These are phyloP conservation scores for Ditula angustiorana DNA, from an alignment of 2,888 invertebrate species.

Conservation along the genomic window DNA sequence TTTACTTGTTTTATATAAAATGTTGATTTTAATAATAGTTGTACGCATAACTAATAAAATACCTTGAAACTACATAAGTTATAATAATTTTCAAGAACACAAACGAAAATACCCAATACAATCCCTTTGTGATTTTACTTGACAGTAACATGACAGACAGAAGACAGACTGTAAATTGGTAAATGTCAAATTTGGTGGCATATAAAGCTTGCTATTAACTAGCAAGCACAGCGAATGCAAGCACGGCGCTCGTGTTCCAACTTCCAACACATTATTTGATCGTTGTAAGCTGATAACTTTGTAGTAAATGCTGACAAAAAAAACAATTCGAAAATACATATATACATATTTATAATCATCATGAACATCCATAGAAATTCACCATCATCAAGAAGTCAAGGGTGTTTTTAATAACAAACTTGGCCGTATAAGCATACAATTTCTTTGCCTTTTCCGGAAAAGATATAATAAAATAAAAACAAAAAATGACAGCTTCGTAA, in stretches of 20 bases:
- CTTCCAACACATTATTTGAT: too few relatives aligned
- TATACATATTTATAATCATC: too few relatives aligned
- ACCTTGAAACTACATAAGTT: background rate
- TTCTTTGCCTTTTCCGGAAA: background rate
- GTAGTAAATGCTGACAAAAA: too few relatives aligned
- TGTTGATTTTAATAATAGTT: constrained; percentile 1
- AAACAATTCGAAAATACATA: too few relatives aligned
- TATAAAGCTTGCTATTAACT: background rate
- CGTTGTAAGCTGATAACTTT: too few relatives aligned
- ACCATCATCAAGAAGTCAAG: too few relatives aligned
- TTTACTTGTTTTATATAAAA: constrained; percentile 9
- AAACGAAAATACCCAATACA: too few relatives aligned
- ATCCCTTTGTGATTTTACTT: background rate
- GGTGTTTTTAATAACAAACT: too few relatives aligned
- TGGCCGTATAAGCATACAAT: too few relatives aligned
- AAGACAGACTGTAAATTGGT: background rate
- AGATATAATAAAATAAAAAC: background rate
- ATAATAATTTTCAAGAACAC: background rate
- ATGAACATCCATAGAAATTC: too few relatives aligned
- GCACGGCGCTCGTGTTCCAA: too few relatives aligned
- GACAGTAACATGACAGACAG: background rate
- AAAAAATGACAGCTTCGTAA: background rate
- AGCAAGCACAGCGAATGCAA: background rate
- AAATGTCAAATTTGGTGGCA: background rate
- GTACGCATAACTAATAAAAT: constrained; percentile 29